Conservation (phyloP, 2,113 vertebrate genomes). For the Corvus moneduloides region DNA sequence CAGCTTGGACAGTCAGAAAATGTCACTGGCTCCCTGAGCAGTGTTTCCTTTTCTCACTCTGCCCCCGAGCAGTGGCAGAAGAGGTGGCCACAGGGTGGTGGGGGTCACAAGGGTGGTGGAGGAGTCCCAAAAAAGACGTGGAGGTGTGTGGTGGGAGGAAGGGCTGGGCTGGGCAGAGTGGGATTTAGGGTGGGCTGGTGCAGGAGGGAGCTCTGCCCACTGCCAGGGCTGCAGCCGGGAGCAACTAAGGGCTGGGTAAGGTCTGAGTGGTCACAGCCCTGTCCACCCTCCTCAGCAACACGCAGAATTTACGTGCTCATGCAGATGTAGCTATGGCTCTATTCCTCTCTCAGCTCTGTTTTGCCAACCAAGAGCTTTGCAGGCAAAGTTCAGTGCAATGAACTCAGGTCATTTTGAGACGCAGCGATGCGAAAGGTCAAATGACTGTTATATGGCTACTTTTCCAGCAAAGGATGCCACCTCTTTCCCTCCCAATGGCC, state of each 20-base stretch:
- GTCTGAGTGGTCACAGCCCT: neutral
- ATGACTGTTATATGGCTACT: neutral
- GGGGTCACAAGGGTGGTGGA: neutral
- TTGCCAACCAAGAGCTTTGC: neutral
- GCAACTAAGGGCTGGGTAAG: neutral
- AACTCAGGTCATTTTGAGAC: neutral
- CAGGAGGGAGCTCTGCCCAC: neutral
- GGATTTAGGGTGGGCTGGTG: neutral
- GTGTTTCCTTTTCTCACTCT: neutral
- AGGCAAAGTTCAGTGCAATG: neutral
- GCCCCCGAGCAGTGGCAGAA: accelerated
- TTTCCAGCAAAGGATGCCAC: neutral
- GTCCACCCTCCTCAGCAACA: neutral
- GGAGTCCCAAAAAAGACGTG: accelerated
- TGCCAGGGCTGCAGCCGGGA: accelerated
- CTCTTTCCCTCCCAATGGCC: neutral
- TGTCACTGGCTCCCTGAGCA: neutral
- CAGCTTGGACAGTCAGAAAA: neutral
- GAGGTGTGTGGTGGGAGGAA: neutral
- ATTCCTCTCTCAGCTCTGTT: neutral
- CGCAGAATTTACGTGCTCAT: neutral
- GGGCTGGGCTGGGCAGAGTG: neutral
- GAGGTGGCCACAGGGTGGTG: neutral
- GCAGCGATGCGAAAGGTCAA: neutral
- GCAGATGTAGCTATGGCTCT: neutral